Evolutionary conservation across 92 coral and sea anemone genomes (phyloP), one percentile per base, ranked within the genome.

Genomic region (Actinernus sp.): DNA sequence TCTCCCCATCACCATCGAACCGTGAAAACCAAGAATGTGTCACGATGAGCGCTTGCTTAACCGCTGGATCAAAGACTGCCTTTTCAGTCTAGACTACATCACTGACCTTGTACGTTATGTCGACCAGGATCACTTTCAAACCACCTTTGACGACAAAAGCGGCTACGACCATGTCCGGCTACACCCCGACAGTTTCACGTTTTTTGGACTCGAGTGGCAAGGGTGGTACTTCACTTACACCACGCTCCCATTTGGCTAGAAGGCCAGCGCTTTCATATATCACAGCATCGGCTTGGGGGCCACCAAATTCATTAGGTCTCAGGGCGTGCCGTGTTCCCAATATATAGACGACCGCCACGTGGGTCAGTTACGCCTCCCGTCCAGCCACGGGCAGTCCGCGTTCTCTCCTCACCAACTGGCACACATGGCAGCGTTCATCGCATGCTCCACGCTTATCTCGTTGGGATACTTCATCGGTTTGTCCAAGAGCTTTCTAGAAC

Each of bases 121-220:
- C 28, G 25, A 23, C 28, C 26, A 2, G 4, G 14, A 49, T 31
- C 56, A 49, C 14, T 23, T 3, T 13, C 56, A 49, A 23, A 49
- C 56, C 28, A 3, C 62, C 38, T 67, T 67, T 33, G 74, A 52
- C 24, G 53, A 67, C 27, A 79, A 69, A 32, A 59, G 79, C 23
- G 79, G 79, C 3, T 79, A 79, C 27, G 86, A 79, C 57, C 86
- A 79, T 39, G 63, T 79, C 22, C 49, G 49, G 8, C 68, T 79
- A 0, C 55, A 73, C 44, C 55, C 59, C 14, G 44, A 28, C 27
- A 68, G 85, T 37, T 56, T 13, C 9, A 58, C 78, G 21, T 78
- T 74, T 23, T 74, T 78, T 50, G 85, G 71, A 1, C 65, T 78
- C 11, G 45, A 68, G 30, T 68, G 85, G 85, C 24, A 37, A 10